Percentiles rank a stretch among this genome's conserved stretches.
Evolutionary conservation across 2,797 vertebrate species (phyloP).

Genomic region (Apogon talboti): DNA sequence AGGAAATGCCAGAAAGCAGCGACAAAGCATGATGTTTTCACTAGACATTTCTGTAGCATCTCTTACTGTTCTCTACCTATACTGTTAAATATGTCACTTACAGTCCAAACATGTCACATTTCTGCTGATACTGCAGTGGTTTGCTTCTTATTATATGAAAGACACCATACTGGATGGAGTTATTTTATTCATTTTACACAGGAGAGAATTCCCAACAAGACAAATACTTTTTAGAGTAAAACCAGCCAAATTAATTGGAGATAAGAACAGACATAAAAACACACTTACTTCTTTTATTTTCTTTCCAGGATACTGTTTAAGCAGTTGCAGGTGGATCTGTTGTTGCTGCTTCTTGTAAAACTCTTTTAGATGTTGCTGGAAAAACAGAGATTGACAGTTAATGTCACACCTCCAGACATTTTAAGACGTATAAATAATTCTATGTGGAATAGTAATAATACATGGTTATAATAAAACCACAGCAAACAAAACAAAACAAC

Average conservation of each 20-base stretch:
- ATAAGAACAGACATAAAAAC: background rate
- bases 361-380: slow-evolving; percentile 96
- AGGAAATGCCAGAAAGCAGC: background rate
- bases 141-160: no score
- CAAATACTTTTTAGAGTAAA: background rate
- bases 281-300: slow-evolving; percentile 89
- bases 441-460: no score
- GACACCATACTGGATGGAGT: background rate
- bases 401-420: background rate
- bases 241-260: background rate
- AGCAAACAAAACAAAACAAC: no score
- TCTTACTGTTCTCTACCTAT: background rate
- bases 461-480: no score
- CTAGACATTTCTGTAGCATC: background rate
- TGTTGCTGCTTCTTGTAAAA: slow-evolving; percentile 97
- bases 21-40: background rate
- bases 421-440: no score
- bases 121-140: no score
- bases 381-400: background rate
- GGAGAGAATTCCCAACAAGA: background rate
- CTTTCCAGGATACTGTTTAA: slow-evolving; percentile 89
- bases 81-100: background rate
- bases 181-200: background rate
- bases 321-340: slow-evolving; percentile 93
- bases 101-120: background rate